A percentile compares a stretch with the other conserved stretches of the same genome.
These are phyloP conservation scores for Diogma glabrata DNA, from an alignment of 2,888 invertebrate species.

Conservation along the genomic window DNA sequence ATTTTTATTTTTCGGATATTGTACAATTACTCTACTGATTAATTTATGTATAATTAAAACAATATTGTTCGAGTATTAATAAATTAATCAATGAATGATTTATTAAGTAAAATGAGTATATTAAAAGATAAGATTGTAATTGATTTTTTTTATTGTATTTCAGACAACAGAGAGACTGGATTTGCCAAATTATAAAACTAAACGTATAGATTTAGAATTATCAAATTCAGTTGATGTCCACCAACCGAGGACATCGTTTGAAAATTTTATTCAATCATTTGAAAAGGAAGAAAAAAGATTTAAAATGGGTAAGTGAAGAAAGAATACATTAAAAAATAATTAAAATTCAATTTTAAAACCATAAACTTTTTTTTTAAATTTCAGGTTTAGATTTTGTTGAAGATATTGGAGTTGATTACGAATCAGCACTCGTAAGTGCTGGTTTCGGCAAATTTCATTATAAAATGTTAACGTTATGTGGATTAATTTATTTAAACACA, in stretches of 20 bases:
- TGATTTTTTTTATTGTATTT: no score
- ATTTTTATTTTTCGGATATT: no score
- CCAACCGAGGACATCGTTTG: conserved; percentile 11
- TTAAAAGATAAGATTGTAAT: no score
- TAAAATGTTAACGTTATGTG: conserved; percentile 59
- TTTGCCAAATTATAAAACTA: conserved; percentile 13
- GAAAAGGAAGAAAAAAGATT: conserved; percentile 10
- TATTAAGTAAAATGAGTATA: no score
- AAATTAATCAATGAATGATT: no score
- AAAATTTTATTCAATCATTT: conserved; percentile 11
- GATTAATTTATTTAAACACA: conserved; percentile 71
- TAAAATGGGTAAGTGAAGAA: conserved; percentile 14
- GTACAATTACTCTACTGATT: no score
- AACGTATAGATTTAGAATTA: conserved; percentile 11
- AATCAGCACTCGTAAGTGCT: conserved; percentile 34
- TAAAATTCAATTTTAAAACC: background rate
- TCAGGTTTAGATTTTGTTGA: conserved; percentile 32
- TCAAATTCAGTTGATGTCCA: conserved; percentile 15
- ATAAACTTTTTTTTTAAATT: conserved; percentile 10
- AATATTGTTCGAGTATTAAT: no score
- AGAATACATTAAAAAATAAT: no score
- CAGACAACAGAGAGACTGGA: conserved; percentile 14
- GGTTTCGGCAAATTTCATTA: conserved; percentile 78
- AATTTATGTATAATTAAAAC: no score
- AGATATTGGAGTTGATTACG: conserved; percentile 29